A percentile compares a stretch with the other conserved stretches of the same genome.
These are phyloP conservation scores for Ochlodes sylvanus DNA, from an alignment of 2,888 invertebrate genomes.

Conservation along the genomic window DNA sequence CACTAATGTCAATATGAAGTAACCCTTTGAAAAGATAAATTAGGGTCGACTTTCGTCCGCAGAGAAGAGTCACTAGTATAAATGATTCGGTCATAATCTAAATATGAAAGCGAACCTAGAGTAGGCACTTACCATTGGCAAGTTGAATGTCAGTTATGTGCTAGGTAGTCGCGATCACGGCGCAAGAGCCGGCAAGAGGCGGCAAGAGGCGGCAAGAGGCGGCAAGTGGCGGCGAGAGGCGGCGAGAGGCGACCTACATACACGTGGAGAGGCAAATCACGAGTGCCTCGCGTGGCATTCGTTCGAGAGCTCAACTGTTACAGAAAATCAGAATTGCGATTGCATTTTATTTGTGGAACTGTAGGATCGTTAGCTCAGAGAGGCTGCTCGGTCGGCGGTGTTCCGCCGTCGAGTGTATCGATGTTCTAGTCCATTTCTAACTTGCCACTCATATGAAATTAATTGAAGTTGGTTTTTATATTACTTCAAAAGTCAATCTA, in stretches of 20 bases:
- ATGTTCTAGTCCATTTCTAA: neutral
- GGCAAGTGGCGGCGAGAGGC: constrained; percentile 11
- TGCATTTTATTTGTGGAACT: constrained; percentile 22
- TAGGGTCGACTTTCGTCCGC: too few species aligned
- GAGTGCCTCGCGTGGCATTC: constrained; percentile 18
- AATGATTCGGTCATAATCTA: neutral
- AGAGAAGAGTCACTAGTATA: neutral
- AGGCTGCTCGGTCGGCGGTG: neutral
- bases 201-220: neutral
- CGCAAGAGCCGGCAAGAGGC: constrained; percentile 3
- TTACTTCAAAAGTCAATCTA: too few species aligned
- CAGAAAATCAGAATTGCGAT: constrained; percentile 16
- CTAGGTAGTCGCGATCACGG: constrained; percentile 23
- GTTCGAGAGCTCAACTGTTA: constrained; percentile 22
- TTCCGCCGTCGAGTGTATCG: neutral
- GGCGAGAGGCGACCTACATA: constrained; percentile 30
- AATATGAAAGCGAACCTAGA: neutral
- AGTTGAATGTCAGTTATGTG: constrained; percentile 28
- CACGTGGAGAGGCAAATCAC: constrained; percentile 23
- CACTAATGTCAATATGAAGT: too few species aligned
- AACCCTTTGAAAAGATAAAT: too few species aligned
- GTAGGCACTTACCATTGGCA: constrained; percentile 10
- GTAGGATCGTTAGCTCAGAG: constrained; percentile 3
- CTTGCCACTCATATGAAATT: neutral
- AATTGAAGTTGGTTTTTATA: too few species aligned